phyloP scores from a whole-genome alignment of 1,140 invertebrate species.

The Hormaphis cornu region DNA sequence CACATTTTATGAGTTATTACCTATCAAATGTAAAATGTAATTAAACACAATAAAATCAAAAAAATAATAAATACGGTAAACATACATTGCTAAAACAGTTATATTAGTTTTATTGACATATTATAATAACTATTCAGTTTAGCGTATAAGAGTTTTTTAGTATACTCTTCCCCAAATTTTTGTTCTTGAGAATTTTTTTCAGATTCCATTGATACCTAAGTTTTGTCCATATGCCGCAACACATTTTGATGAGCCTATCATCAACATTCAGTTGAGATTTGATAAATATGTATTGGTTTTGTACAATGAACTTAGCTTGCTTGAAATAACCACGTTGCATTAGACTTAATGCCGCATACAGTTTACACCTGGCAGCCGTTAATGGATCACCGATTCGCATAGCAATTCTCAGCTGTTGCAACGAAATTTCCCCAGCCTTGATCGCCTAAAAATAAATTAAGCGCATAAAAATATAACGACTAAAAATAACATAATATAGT shows the following conservation, averaged over 20 bases:
- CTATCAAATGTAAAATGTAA: too few relatives aligned
- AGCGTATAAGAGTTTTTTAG: too few relatives aligned
- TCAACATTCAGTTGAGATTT: slow-evolving; percentile 43
- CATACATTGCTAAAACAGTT: too few relatives aligned
- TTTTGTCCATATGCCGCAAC: slow-evolving; percentile 73
- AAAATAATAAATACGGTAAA: too few relatives aligned
- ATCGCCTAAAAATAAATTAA: slow-evolving; percentile 57
- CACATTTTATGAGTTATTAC: too few relatives aligned
- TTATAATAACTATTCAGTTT: too few relatives aligned
- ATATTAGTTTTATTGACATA: too few relatives aligned
- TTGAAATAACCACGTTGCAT: slow-evolving; percentile 66
- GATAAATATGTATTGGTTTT: slow-evolving; percentile 49
- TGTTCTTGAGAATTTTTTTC: slow-evolving; percentile 1
- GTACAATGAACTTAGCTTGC: slow-evolving; percentile 56
- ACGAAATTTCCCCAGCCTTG: slow-evolving; percentile 76
- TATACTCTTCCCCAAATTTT: too few relatives aligned
- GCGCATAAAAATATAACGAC: too few relatives aligned
- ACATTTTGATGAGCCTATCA: slow-evolving; percentile 61
- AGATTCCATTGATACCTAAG: slow-evolving; percentile 50
- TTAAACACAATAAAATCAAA: too few relatives aligned
- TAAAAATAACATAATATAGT: too few relatives aligned
- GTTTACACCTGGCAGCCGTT: slow-evolving; percentile 63
- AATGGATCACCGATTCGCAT: slow-evolving; percentile 68
- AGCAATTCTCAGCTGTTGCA: slow-evolving; percentile 70
- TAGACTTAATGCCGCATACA: slow-evolving; percentile 78